These are phyloP conservation scores for Prietella phreatophila DNA, from an alignment of 2,113 vertebrate species.

Conservation along the genomic window DNA sequence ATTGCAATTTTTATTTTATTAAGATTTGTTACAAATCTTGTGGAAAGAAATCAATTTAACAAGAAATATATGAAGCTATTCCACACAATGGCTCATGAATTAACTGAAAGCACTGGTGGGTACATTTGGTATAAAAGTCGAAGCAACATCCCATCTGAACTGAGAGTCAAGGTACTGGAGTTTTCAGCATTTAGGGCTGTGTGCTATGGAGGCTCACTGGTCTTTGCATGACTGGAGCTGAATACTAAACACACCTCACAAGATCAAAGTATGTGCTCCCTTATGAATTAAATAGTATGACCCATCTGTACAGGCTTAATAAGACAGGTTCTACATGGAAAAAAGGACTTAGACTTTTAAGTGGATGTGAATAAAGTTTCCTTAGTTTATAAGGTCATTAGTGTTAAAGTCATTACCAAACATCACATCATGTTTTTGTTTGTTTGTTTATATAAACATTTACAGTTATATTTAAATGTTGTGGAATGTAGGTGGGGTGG, in stretches of 20 bases:
- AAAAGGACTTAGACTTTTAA: conserved; percentile 48
- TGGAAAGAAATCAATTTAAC: not conserved
- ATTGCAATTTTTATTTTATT: not conserved
- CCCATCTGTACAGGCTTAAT: conserved; percentile 64
- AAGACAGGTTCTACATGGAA: conserved; percentile 51
- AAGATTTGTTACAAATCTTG: not conserved
- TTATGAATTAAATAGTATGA: conserved; percentile 71
- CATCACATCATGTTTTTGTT: not conserved
- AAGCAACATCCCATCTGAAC: conserved; percentile 3
- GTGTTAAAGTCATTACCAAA: not conserved
- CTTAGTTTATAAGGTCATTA: conserved; percentile 54
- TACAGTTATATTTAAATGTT: not conserved
- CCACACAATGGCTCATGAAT: not conserved
- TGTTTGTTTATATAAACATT: not conserved
- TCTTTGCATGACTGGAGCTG: conserved; percentile 47
- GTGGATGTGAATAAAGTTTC: conserved; percentile 47
- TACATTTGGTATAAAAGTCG: conserved; percentile 6
- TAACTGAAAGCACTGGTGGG: conserved; percentile 5
- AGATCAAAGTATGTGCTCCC: conserved; percentile 69
- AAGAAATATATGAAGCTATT: conserved; percentile 10
- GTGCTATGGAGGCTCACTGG: conserved; percentile 23
- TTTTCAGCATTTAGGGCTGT: conserved; percentile 24
- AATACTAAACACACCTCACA: conserved; percentile 55
- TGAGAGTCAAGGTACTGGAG: conserved; percentile 14
- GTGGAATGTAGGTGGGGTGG: not conserved